Percentiles rank a stretch among this genome's conserved stretches.
Evolutionary conservation across 2,113 vertebrate genomes (phyloP).

Genomic region (Megaleporinus macrocephalus): DNA sequence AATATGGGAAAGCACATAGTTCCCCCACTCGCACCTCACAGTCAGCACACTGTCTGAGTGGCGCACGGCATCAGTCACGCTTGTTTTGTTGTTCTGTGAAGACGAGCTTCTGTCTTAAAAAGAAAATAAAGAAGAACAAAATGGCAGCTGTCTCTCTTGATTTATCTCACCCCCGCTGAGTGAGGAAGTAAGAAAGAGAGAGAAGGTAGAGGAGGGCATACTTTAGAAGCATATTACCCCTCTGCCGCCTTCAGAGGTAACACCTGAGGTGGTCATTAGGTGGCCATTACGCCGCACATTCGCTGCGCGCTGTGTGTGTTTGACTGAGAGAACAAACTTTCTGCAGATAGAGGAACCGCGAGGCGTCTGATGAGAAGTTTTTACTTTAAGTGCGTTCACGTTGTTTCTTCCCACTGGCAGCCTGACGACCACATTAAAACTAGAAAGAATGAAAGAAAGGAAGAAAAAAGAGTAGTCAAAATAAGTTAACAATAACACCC

Average conservation of each 20-base stretch:
- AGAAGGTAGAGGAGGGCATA: slow-evolving; percentile 24
- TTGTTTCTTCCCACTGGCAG: slow-evolving; percentile 33
- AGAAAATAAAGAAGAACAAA: slow-evolving; percentile 55
- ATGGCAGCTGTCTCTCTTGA: slow-evolving; percentile 71
- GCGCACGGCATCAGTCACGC: slow-evolving; percentile 42
- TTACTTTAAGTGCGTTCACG: slow-evolving; percentile 31
- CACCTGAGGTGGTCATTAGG: slow-evolving; percentile 76
- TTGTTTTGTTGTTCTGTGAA: slow-evolving; percentile 65
- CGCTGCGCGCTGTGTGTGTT: neutral
- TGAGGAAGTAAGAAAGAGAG: slow-evolving; percentile 22
- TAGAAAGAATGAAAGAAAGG: slow-evolving; percentile 7
- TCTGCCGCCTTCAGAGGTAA: slow-evolving; percentile 65
- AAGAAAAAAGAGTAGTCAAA: slow-evolving; percentile 2
- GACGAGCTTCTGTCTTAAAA: slow-evolving; percentile 56
- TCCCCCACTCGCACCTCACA: neutral
- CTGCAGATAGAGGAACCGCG: slow-evolving; percentile 18
- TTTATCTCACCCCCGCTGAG: slow-evolving; percentile 37
- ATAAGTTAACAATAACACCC: slow-evolving; percentile 62
- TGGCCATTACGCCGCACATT: slow-evolving; percentile 61
- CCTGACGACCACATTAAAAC: slow-evolving; percentile 22
- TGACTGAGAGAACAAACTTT: slow-evolving; percentile 20
- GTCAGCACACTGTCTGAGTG: neutral
- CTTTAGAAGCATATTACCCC: slow-evolving; percentile 64
- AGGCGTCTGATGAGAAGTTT: slow-evolving; percentile 38
- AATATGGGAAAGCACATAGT: neutral